A percentile compares a stretch with the other conserved stretches of the same genome.
Conservation (phyloP, 2,797 vertebrate genomes). For the Emys orbicularis region DNA sequence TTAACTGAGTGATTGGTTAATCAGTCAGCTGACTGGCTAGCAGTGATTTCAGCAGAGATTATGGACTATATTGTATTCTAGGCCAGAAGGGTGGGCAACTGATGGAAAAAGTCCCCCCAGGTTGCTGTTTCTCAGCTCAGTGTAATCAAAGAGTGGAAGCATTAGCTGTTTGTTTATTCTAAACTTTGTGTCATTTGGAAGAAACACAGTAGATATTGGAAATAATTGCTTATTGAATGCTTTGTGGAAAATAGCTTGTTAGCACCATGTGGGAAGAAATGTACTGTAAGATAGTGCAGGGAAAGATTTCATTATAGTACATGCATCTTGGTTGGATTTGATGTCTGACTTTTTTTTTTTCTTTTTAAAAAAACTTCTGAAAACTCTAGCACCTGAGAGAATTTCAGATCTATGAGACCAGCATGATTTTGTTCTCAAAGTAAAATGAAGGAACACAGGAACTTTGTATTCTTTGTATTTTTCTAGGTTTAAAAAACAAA, state of each 20-base stretch:
- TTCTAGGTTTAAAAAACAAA: background rate
- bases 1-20: too few species aligned
- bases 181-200: background rate
- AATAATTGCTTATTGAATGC: background rate
- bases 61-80: background rate
- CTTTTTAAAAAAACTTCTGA: background rate
- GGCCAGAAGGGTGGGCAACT: background rate
- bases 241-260: background rate
- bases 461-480: background rate
- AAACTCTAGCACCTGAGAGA: background rate
- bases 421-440: background rate
- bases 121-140: background rate
- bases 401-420: background rate
- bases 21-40: too few species aligned
- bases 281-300: background rate
- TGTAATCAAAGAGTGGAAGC: background rate
- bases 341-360: background rate
- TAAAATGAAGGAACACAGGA: background rate
- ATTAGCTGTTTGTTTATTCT: accelerated
- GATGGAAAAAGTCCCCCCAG: background rate
- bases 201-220: accelerated
- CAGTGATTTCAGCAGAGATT: too few species aligned
- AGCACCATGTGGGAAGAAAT: background rate
- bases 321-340: background rate
- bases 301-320: background rate